phyloP scores from a whole-genome alignment of 1,140 invertebrate genomes.

The Sitophilus oryzae region DNA sequence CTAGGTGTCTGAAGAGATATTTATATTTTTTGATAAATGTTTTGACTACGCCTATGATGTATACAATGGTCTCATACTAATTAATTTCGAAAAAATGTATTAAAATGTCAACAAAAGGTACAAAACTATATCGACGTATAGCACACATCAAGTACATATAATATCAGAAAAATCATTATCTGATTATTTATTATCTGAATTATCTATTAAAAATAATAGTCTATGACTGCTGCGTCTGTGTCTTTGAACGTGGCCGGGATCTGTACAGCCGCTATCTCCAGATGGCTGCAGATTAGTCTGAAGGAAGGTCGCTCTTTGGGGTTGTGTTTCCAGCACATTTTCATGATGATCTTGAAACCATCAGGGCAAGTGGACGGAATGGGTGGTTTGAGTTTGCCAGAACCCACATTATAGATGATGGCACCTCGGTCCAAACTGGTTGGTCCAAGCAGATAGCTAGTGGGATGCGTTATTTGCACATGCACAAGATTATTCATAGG shows the following conservation, averaged over 20 bases:
- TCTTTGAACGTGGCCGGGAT: conserved; percentile 47
- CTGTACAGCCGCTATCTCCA: conserved; percentile 79
- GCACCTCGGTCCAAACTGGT: conserved; percentile 87
- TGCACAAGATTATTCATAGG: conserved; percentile 94
- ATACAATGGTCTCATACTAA: too few species aligned
- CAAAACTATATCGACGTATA: too few species aligned
- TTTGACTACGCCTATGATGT: too few species aligned
- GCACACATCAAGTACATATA: too few species aligned
- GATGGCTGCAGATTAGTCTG: conserved; percentile 82
- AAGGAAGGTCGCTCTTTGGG: conserved; percentile 93
- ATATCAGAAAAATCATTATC: too few species aligned
- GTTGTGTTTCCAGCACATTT: conserved; percentile 88
- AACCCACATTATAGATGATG: conserved; percentile 97
- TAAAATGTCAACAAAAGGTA: too few species aligned
- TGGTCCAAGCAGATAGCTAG: conserved; percentile 95
- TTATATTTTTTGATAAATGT: too few species aligned
- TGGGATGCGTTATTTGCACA: conserved; percentile 95
- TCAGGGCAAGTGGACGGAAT: conserved; percentile 87
- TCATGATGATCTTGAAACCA: conserved; percentile 76
- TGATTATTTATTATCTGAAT: too few species aligned
- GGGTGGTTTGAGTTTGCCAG: conserved; percentile 78
- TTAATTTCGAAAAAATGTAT: too few species aligned
- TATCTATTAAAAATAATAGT: too few species aligned
- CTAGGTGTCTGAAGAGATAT: too few species aligned
- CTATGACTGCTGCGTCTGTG: conserved; percentile 69